Percentiles rank a stretch among this genome's conserved stretches.
Conservation (phyloP, 2,113 vertebrate species). For the Osmerus eperlanus region DNA sequence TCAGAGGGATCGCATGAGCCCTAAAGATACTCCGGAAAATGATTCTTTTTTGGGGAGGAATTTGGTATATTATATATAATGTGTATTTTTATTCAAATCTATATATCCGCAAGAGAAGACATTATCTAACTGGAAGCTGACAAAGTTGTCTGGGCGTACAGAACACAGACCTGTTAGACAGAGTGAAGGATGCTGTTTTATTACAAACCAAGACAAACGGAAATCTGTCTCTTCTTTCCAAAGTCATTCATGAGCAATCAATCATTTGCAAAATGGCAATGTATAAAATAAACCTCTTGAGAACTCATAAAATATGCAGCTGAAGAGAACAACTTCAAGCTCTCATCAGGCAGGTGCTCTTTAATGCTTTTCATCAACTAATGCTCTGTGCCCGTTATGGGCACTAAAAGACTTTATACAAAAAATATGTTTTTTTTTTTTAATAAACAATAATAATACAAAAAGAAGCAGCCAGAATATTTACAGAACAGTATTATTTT, state of each 20-base stretch:
- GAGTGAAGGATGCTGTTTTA: slow-evolving; percentile 56
- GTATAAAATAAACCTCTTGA: slow-evolving; percentile 62
- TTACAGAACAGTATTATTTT: slow-evolving; percentile 72
- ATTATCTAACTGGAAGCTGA: not conserved
- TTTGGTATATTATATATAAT: not conserved
- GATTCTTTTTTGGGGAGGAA: not conserved
- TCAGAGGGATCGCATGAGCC: not conserved
- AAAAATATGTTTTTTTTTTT: slow-evolving; percentile 57
- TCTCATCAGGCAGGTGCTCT: slow-evolving; percentile 26
- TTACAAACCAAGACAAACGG: slow-evolving; percentile 66
- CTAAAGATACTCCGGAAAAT: not conserved
- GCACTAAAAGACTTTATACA: slow-evolving; percentile 53
- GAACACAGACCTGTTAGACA: not conserved
- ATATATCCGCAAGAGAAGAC: not conserved
- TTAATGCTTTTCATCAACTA: slow-evolving; percentile 41
- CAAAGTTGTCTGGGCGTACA: too few species aligned
- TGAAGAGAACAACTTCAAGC: slow-evolving; percentile 36
- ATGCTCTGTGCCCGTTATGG: slow-evolving; percentile 57
- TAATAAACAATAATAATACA: slow-evolving; percentile 42
- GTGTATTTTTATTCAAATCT: not conserved
- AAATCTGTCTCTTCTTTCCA: slow-evolving; percentile 48
- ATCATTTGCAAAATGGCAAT: slow-evolving; percentile 50
- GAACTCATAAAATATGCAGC: slow-evolving; percentile 58
- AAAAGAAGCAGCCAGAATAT: slow-evolving; percentile 66
- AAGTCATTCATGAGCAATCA: slow-evolving; percentile 57